phyloP scores from a whole-genome alignment of 1,140 invertebrate species.

The Caenorhabditis tropicalis region DNA sequence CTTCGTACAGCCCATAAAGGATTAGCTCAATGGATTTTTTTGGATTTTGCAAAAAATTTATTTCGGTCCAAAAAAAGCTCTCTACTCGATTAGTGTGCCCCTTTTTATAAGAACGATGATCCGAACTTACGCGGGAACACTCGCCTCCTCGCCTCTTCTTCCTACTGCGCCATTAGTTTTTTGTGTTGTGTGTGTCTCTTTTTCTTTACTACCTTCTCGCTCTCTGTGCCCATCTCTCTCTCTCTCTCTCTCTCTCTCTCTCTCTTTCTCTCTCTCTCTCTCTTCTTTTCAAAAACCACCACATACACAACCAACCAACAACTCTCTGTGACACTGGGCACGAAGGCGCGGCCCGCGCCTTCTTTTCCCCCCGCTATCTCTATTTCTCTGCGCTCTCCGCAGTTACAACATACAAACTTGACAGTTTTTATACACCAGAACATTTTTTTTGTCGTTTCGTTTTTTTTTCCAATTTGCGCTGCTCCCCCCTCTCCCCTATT shows the following conservation, averaged over 20 bases:
- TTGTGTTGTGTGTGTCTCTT: slow-evolving; percentile 4
- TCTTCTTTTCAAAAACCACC: not conserved
- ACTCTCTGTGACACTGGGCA: not conserved
- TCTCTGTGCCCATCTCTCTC: not conserved
- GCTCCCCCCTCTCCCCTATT: not conserved
- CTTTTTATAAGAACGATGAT: too few species aligned
- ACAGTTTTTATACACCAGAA: slow-evolving; percentile 12
- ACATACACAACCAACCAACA: not conserved
- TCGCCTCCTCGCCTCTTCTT: not conserved
- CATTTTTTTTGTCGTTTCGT: not conserved
- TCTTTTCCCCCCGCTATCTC: not conserved
- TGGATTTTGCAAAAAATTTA: too few species aligned
- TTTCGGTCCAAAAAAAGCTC: too few species aligned
- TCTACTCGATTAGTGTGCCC: too few species aligned
- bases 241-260: not conserved
- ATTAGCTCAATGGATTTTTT: too few species aligned
- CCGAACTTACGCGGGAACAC: too few species aligned
- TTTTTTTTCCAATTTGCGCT: not conserved
- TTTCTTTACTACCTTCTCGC: not conserved
- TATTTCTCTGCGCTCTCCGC: not conserved
- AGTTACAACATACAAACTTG: not conserved
- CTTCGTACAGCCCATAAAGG: too few species aligned
- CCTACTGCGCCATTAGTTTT: not conserved
- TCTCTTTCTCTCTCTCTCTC: not conserved
- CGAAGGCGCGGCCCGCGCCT: not conserved